Base-by-base conservation (phyloP, 2,113 vertebrate genomes). In the Pongo pygmaeus region DNA sequence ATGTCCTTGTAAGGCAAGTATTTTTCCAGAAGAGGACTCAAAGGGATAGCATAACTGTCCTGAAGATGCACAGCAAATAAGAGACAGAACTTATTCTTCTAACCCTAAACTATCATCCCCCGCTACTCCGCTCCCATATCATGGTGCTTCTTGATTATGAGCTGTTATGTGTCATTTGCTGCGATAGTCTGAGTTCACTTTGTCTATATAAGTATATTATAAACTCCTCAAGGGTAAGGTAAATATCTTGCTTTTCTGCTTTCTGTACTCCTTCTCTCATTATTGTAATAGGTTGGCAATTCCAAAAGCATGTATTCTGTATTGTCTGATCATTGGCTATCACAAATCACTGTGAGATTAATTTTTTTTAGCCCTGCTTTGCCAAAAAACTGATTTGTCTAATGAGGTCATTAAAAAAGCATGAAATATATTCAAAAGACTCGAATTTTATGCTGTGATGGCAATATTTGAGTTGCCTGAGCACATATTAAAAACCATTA, bases 381-480 rank as follows among this genome's bases (percentile, higher is more conserved):
- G 79, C 92, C 84, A 96, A 89, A 97, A 92, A 95, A 89, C 92
- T 50, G 11, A 72, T 98, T 98, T 98, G 77, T 93, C 96, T 98
- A 98, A 98, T 93, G 95, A 97, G 96, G 75, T 97, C 86, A 88
- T 98, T 98, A 98, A 97, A 98, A 93, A 94, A 84, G 72, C 83
- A 87, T 35, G 57, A 89, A 98, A 59, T 70, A 22, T 94, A 97
- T 96, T 93, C 27, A 91, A 87, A 96, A 61, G 90, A 86, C 48
- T 85, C 97, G 96, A 94, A 97, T 97, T 98, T 98, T 97, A 89
- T 97, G 91, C 93, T 87, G n/a, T 25, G 30, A 85, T 55, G 78
- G 57, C 70, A 97, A 23, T 84, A 88, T 91, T 9, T 8, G 67
- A 96, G 79, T 40, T 96, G 95, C 48, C 95, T 61, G 64, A 96